These are phyloP conservation scores for Cromileptes altivelis DNA, from an alignment of 2,113 vertebrate species.

Conservation along the genomic window DNA sequence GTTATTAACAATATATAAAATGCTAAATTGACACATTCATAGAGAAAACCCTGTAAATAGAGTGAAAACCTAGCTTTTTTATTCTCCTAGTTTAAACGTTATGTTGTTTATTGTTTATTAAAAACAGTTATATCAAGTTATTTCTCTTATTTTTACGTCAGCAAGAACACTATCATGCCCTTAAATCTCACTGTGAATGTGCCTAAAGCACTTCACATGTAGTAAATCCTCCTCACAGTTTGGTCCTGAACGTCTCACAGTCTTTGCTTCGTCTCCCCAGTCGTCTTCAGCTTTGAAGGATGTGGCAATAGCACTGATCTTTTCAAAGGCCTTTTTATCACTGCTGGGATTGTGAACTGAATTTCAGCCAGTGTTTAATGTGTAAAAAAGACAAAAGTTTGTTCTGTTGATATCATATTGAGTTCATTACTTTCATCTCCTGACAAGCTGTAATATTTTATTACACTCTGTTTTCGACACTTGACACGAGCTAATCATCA, in stretches of 20 bases:
- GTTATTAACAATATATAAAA: too few relatives aligned
- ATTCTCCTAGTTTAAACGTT: too few relatives aligned
- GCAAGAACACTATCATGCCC: not conserved
- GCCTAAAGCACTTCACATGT: not conserved
- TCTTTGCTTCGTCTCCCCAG: not conserved
- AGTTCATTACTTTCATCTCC: not conserved
- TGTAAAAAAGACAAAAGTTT: not conserved
- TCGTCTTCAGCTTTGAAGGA: not conserved
- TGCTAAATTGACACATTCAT: too few relatives aligned
- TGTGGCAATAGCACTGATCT: not conserved
- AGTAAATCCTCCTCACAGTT: not conserved
- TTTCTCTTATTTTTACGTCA: not conserved
- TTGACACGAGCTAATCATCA: not conserved
- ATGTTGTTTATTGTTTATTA: too few relatives aligned
- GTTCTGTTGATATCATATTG: not conserved
- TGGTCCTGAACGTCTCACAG: not conserved
- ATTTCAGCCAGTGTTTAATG: not conserved
- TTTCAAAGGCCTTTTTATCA: not conserved
- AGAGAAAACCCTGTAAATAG: too few relatives aligned
- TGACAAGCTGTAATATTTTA: not conserved
- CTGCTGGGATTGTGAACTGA: not conserved
- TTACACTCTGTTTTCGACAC: slow-evolving; percentile 5
- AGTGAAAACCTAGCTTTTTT: too few relatives aligned
- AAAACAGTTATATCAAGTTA: not conserved
- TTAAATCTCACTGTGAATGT: not conserved